phyloP scores from a whole-genome alignment of 2,888 invertebrate genomes.

The Antitype chi region DNA sequence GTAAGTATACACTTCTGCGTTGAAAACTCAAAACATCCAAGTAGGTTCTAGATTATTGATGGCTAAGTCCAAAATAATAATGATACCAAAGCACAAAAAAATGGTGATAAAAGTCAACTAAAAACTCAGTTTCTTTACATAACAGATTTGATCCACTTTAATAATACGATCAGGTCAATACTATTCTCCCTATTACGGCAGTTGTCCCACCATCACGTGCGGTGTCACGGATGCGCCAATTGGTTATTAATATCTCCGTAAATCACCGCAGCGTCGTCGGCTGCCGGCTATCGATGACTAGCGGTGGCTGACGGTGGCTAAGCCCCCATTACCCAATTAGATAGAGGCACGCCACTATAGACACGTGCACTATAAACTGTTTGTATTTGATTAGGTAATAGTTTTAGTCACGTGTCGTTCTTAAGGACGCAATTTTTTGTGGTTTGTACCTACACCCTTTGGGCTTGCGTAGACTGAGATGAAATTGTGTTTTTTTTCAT shows the following conservation, averaged over 20 bases:
- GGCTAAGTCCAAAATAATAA: too few species aligned
- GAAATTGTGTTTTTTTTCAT: not conserved
- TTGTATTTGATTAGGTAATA: not conserved
- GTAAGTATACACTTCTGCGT: not conserved
- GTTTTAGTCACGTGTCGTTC: not conserved
- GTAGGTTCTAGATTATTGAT: not conserved
- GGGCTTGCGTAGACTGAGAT: not conserved
- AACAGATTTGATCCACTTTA: not conserved
- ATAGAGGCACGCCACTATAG: not conserved
- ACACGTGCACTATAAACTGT: not conserved
- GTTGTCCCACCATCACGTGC: not conserved
- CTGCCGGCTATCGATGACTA: not conserved
- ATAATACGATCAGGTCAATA: not conserved
- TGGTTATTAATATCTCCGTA: slow-evolving; percentile 40
- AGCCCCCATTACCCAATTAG: slow-evolving; percentile 10
- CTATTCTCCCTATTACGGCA: not conserved
- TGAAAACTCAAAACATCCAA: not conserved
- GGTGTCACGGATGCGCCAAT: slow-evolving; percentile 14
- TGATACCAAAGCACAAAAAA: not conserved
- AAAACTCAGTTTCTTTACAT: not conserved
- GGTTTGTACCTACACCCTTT: not conserved
- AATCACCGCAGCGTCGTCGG: slow-evolving; percentile 17
- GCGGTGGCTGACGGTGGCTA: not conserved
- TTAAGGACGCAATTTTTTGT: not conserved
- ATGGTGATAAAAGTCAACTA: not conserved